Evolutionary conservation across 2,113 vertebrate genomes (phyloP), one percentile per base, ranked within the genome.

Genomic region (Lethenteron camtschaticum): DNA sequence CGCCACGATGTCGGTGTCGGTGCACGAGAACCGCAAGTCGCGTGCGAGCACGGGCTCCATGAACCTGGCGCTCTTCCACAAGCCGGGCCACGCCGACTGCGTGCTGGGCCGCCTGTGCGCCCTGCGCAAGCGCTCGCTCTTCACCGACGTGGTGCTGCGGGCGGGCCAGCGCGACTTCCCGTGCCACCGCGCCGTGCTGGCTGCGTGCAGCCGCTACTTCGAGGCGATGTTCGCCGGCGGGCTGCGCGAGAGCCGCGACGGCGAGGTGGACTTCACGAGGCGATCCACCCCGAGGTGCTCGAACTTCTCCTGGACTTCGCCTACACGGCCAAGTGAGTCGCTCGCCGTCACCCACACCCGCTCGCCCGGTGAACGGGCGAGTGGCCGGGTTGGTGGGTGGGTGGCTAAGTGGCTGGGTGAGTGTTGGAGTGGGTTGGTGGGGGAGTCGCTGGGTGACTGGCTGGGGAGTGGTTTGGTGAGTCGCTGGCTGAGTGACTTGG

Each of bases 211-310:
- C 75, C 83, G 85, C 57, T 96, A 96, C 75, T 96, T 96, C 1
- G 90, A 95, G 78, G 91, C 91, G 72, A 96, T 96, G 91, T 96
- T 96, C 72, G 89, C 89, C 71, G 88, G 89, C 0, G 91, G 91
- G 3, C 83, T 96, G 20, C 81, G 88, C 12, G 90, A 96, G 74
- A 96, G 88, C 78, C 73, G 85, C 71, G 88, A 87, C 10, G 83
- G 82, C 1, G 82, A 85, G 2, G 90, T 96, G 68, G 87, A 90
- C 78, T 95, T 96, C 85, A 84, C 4, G 87, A 95, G 76, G 89
- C 84, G 63, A 83, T 96, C 13, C 90, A 95, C 73, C 91, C 91
- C 0, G 90, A 96, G 79, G 87, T 95, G 70, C 77, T 96, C 78
- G 91, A 92, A 80, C 83, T 92, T 0, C 80, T 96, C 73, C 78